Evolutionary conservation across 2,888 invertebrate genomes (phyloP).

Genomic region (Acrocyrtus sp.): DNA sequence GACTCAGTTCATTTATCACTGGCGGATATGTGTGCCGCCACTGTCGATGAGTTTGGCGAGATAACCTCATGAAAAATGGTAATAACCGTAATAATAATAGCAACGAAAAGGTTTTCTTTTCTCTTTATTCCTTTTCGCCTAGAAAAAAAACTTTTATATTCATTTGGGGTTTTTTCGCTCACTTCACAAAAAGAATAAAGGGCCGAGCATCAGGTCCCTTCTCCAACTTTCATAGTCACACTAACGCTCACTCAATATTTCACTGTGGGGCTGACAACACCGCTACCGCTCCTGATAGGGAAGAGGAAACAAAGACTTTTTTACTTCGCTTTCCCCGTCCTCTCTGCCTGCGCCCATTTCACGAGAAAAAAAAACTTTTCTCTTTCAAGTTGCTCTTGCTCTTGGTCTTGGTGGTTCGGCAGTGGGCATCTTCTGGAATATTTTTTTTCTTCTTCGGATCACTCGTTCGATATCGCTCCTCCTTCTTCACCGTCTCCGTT

Average conservation of each 20-base stretch:
- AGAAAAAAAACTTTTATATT: too few relatives aligned
- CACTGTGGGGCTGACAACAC: not conserved
- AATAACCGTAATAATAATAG: constrained; percentile 24
- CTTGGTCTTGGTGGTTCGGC: too few relatives aligned
- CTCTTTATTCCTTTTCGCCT: not conserved
- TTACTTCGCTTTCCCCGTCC: not conserved
- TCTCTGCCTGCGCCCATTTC: not conserved
- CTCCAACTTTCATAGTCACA: not conserved
- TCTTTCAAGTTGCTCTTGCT: too few relatives aligned
- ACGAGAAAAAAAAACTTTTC: constrained; percentile 9
- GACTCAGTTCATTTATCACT: not conserved
- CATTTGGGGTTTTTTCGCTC: constrained; percentile 19
- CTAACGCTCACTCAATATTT: not conserved
- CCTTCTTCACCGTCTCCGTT: constrained; percentile 12
- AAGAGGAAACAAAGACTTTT: not conserved
- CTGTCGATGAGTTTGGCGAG: not conserved
- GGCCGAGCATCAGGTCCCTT: constrained; percentile 32
- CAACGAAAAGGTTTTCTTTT: not conserved
- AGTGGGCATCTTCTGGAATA: not conserved
- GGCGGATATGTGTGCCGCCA: not conserved
- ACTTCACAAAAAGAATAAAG: constrained; percentile 28
- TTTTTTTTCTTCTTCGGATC: not conserved
- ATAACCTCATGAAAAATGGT: not conserved
- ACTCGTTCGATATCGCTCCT: constrained; percentile 18
- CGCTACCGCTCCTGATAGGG: not conserved